Evolutionary conservation across 2,888 invertebrate genomes (phyloP).

Genomic region (Mythimna ferrago): DNA sequence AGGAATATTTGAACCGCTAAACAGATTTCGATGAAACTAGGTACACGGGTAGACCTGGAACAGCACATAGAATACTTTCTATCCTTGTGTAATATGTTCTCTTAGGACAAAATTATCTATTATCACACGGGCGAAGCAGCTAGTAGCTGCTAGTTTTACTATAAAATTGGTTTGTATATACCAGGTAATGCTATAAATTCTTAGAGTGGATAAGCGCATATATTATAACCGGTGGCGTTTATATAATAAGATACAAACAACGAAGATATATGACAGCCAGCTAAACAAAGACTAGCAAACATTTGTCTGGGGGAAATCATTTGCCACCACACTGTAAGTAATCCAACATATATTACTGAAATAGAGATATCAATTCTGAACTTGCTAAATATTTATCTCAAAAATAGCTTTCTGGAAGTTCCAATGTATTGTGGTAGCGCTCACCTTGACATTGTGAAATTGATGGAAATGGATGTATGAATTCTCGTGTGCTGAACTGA

Average conservation of each 20-base stretch:
- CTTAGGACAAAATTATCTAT: too few relatives aligned
- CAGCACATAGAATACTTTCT: too few relatives aligned
- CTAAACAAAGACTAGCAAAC: constrained; percentile 50
- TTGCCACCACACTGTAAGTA: constrained; percentile 40
- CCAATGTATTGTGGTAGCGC: constrained; percentile 1
- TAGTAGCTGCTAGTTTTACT: neutral
- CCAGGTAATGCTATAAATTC: constrained; percentile 21
- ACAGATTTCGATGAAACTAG: too few relatives aligned
- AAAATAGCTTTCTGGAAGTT: constrained; percentile 31
- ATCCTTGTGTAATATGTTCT: too few relatives aligned
- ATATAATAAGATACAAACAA: constrained; percentile 50
- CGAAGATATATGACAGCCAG: constrained; percentile 42
- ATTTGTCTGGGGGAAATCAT: constrained; percentile 36
- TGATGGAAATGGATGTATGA: constrained; percentile 2
- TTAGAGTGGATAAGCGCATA: constrained; percentile 25
- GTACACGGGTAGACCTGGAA: too few relatives aligned
- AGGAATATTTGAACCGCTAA: too few relatives aligned
- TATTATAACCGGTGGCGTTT: constrained; percentile 38
- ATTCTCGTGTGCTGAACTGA: neutral
- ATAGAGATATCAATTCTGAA: constrained; percentile 28
- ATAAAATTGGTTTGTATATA: neutral
- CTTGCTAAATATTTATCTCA: constrained; percentile 47
- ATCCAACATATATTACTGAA: constrained; percentile 20
- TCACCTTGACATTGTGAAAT: constrained; percentile 16
- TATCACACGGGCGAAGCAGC: too few relatives aligned